Evolutionary conservation across 2,113 vertebrate species (phyloP).

Genomic region (Dendrocopos noguchii): DNA sequence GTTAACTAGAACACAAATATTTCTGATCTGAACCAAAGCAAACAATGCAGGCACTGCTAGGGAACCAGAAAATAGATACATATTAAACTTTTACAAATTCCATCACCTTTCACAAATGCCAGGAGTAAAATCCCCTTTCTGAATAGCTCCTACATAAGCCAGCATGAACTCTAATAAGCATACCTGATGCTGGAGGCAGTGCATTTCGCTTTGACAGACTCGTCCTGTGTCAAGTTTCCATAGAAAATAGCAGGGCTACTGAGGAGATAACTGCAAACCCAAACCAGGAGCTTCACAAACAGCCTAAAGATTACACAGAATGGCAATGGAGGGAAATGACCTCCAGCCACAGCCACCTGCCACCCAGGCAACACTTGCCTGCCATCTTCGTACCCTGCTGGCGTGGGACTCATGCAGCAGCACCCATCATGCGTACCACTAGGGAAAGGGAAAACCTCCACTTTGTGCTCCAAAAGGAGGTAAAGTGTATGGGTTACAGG

Average conservation of each 20-base stretch:
- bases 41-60: neutral
- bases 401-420: neutral
- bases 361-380: accelerated
- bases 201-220: neutral
- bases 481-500: neutral
- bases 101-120: neutral
- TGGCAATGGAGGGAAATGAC: neutral
- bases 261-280: neutral
- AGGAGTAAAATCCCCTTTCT: neutral
- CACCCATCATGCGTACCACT: accelerated
- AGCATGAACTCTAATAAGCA: neutral
- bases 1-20: neutral
- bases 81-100: neutral
- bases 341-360: neutral
- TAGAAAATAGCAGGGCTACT: neutral
- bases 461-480: neutral
- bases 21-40: neutral
- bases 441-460: neutral
- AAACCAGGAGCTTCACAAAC: neutral
- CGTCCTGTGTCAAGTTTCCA: neutral
- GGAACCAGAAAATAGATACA: neutral
- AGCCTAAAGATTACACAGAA: neutral
- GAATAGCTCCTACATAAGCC: neutral
- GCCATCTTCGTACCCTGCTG: too few relatives aligned
- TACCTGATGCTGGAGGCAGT: neutral